A percentile compares a stretch with the other conserved stretches of the same genome.
These are phyloP conservation scores for Zophobas morio DNA, from an alignment of 1,140 invertebrate species.

Conservation along the genomic window DNA sequence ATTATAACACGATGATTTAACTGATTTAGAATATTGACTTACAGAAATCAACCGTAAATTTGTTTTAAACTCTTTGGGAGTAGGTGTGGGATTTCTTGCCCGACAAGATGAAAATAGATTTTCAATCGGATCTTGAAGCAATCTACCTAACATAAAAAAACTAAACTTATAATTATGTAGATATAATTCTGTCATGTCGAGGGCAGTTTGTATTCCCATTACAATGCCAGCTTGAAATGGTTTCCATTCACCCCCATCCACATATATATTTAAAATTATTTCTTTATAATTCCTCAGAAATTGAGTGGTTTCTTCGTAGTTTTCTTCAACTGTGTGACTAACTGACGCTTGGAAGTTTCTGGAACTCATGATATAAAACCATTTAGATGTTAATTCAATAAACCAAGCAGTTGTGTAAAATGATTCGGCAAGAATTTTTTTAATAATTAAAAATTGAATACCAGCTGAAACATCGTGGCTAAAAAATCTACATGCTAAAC, in stretches of 20 bases:
- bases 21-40: slow-evolving; percentile 10
- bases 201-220: slow-evolving; percentile 32
- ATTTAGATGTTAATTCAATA: slow-evolving; percentile 31
- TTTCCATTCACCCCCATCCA: slow-evolving; percentile 35
- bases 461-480: slow-evolving; percentile 22
- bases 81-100: neutral
- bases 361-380: slow-evolving; percentile 35
- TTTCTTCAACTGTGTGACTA: neutral
- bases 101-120: slow-evolving; percentile 7
- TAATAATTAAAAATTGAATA: slow-evolving; percentile 19
- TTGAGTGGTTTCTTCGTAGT: slow-evolving; percentile 6
- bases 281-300: slow-evolving; percentile 37
- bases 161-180: slow-evolving; percentile 4
- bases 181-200: slow-evolving; percentile 41
- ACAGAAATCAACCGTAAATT: slow-evolving; percentile 27
- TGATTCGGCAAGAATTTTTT: slow-evolving; percentile 19
- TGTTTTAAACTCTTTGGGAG: slow-evolving; percentile 40
- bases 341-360: slow-evolving; percentile 3
- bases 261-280: slow-evolving; percentile 20
- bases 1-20: neutral
- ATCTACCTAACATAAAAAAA: slow-evolving; percentile 6
- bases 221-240: slow-evolving; percentile 43
- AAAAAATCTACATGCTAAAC: slow-evolving; percentile 21
- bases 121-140: slow-evolving; percentile 15
- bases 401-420: slow-evolving; percentile 45